Evolutionary conservation across 2,113 vertebrate species (phyloP), one percentile per base, ranked within the genome.

Genomic region (Eudorcas thomsonii): DNA sequence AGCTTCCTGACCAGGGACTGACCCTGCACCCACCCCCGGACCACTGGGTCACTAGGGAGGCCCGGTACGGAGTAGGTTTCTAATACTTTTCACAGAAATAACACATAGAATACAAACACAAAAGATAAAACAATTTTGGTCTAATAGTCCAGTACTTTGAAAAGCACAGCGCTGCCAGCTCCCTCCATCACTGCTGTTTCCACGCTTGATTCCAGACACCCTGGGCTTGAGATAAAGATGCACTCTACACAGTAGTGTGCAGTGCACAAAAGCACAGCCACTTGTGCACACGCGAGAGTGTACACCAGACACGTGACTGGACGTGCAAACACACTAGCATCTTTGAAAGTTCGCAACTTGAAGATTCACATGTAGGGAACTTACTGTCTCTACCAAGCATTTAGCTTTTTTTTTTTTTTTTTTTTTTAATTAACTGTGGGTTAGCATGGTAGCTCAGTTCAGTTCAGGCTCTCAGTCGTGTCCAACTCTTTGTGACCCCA

Each of bases 231-330:
- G 3, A 39, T 25, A 39, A 23, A 74, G 62, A n/a, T 17, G 30
- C 17, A 2, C 33, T 64, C 33, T n/a, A 4, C 0, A 36, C 19
- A 23, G 36, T 2, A 0, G 36, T 39, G 67, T 12, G 67, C 67
- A 3, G 10, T 6, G 11, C n/a, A 3, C 67, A 74, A 23, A 39
- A 74, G 10, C 67, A 39, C 67, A 74, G 6, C 5, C 10, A 1
- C 67, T 2, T 36, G 67, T 23, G n/a, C 21, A 39, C 11, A 39
- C 2, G 1, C 0, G 2, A 23, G 67, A 39, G 36, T 13, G 67
- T 3, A 13, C 67, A 74, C 67, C 67, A 23, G 67, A 74, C 67
- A 11, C 21, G 2, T 3, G 10, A 12, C 36, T 23, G 36, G 67
- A 13, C 10, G 11, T 23, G 11, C 11, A 39, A 23, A 23, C n/a